These are phyloP conservation scores for Neopelma chrysocephalum DNA, from an alignment of 2,797 vertebrate genomes.

Conservation along the genomic window DNA sequence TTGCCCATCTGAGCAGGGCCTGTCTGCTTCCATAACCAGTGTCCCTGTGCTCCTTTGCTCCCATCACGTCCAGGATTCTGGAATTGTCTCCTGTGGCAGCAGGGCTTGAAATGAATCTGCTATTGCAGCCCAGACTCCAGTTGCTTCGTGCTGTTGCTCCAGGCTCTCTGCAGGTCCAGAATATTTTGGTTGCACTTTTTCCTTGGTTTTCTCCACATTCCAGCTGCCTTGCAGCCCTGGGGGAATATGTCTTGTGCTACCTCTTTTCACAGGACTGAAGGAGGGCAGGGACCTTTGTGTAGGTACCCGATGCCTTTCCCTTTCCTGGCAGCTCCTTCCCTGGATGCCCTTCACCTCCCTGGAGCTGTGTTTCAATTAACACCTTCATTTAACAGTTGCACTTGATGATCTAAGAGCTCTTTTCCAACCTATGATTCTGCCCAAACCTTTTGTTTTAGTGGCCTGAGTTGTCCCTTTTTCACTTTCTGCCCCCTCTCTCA, in stretches of 20 bases:
- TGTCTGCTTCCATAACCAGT: rapidly evolving
- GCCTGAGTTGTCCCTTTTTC: neutral
- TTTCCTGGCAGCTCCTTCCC: neutral
- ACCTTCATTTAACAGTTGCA: neutral
- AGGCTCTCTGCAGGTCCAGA: neutral
- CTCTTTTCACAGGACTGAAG: rapidly evolving
- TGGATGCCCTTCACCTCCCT: neutral
- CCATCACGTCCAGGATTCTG: neutral
- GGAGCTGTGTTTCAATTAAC: neutral
- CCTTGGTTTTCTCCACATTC: neutral
- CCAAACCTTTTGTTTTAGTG: neutral
- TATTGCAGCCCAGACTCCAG: neutral
- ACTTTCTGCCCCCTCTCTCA: neutral
- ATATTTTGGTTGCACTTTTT: neutral
- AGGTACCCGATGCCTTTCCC: neutral
- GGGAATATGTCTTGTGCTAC: neutral
- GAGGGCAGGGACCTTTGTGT: neutral
- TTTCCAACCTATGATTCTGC: neutral
- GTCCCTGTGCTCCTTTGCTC: neutral
- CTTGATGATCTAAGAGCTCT: neutral
- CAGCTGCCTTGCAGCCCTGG: neutral
- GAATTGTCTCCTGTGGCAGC: neutral
- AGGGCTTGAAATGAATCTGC: neutral
- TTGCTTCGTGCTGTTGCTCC: neutral
- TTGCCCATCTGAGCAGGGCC: neutral